Percentiles rank a stretch among this genome's conserved stretches.
These are phyloP conservation scores for Sander vitreus DNA, from an alignment of 2,113 vertebrate genomes.

Conservation along the genomic window DNA sequence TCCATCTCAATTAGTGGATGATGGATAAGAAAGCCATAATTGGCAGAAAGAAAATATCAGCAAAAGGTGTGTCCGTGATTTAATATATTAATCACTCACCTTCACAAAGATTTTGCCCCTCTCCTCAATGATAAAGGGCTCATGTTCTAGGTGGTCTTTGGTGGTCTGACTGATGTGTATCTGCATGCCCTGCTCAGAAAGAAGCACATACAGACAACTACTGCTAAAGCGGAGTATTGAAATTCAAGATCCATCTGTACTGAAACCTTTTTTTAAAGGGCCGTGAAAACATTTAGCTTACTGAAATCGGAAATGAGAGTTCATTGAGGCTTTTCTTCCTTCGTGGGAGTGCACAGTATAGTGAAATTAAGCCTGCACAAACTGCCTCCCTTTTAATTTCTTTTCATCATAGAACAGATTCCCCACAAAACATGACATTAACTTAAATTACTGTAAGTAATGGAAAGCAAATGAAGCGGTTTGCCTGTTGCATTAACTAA, in stretches of 20 bases:
- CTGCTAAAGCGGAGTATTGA: conserved; percentile 22
- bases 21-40: not conserved
- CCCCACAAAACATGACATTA: conserved; percentile 35
- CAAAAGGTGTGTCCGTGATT: not conserved
- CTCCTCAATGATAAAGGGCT: conserved; percentile 83
- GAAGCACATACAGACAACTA: conserved; percentile 9
- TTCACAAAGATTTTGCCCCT: conserved; percentile 85
- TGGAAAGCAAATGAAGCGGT: conserved; percentile 61
- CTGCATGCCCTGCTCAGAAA: conserved; percentile 83
- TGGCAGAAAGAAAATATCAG: not conserved
- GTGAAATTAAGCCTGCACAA: conserved; percentile 27
- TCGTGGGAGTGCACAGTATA: not conserved
- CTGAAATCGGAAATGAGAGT: conserved; percentile 12
- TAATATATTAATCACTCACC: conserved; percentile 46
- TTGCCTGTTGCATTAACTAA: conserved; percentile 51
- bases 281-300: not conserved
- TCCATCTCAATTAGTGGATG: not conserved
- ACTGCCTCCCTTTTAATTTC: not conserved
- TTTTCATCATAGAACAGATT: conserved; percentile 29
- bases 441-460: conserved; percentile 45
- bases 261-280: not conserved
- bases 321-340: not conserved
- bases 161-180: conserved; percentile 86
- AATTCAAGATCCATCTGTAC: not conserved
- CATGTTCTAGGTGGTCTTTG: conserved; percentile 85